Evolutionary conservation across 1,140 invertebrate genomes (phyloP), one percentile per base, ranked within the genome.

Genomic region (Mercenaria mercenaria): DNA sequence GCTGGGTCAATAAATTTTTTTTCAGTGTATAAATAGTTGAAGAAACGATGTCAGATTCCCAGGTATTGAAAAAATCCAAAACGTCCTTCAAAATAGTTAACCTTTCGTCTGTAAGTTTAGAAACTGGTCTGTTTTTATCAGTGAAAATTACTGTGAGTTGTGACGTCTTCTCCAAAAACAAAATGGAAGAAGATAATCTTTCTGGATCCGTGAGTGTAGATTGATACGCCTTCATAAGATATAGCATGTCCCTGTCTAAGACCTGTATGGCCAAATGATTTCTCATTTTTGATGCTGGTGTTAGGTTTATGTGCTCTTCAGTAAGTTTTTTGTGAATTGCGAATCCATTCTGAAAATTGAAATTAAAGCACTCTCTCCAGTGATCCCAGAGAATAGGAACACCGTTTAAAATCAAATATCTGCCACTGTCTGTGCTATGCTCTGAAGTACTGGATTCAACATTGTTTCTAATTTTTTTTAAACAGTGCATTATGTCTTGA

Each of bases 401-500:
- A 20, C 23, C 52, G 20, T 59, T 59, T 59, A 59, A 59, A 15
- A 59, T 23, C 52, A 59, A n/a, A 59, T 59, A 59, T 59, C 52
- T 59, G 4, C 52, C 52, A 3, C 23, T 20, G 15, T 59, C 8
- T 23, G 6, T 10, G 15, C 52, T 59, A 20, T 59, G 6, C 20
- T 59, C 52, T 3, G 52, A 15, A 23, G 3, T 10, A 23, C 52
- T 59, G 41, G 59, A 82, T 77, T 87, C 79, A 15, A 87, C 37
- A 56, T 82, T 91, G 41, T 91, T 88, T 43, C 64, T 72, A n/a
- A 74, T 13, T n/a, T 87, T 87, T 59, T 91, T 91, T 0, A 89
- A 20, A 34, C 83, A 72, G 69, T 86, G 74, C 82, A 89, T 89
- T 10, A 85, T 86, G 64, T 91, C 89, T 76, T 87, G 77, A 13